These are phyloP conservation scores for Chymomyza amoena DNA, from an alignment of 2,888 invertebrate species.

Conservation along the genomic window DNA sequence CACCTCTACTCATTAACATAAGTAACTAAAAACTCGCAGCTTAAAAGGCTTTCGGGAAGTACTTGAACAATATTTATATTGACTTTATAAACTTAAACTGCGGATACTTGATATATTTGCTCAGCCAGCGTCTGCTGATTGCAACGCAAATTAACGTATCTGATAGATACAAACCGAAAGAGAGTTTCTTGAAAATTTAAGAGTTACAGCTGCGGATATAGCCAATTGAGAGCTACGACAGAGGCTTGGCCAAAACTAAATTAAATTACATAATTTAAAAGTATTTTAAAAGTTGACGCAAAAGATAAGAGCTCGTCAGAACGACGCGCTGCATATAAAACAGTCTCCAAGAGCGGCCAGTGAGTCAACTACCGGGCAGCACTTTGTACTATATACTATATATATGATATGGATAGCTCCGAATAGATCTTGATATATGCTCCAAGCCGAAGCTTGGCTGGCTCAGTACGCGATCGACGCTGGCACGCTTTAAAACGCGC, in stretches of 20 bases:
- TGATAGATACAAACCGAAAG: slow-evolving; percentile 21
- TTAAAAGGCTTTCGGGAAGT: slow-evolving; percentile 47
- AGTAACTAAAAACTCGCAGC: slow-evolving; percentile 12
- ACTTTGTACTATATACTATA: neutral
- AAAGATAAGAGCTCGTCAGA: neutral
- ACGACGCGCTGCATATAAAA: neutral
- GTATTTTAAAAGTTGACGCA: neutral
- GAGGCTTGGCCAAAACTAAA: neutral
- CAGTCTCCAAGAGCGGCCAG: neutral
- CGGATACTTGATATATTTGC: neutral
- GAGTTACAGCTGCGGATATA: slow-evolving; percentile 25
- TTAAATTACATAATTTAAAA: neutral
- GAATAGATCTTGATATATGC: neutral
- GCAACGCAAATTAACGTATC: slow-evolving; percentile 15
- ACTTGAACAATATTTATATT: slow-evolving; percentile 23
- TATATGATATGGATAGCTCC: too few relatives aligned
- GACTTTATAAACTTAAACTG: neutral
- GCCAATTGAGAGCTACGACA: neutral
- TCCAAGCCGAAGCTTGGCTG: neutral
- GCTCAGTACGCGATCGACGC: neutral
- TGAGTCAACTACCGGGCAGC: neutral
- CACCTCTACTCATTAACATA: slow-evolving; percentile 9
- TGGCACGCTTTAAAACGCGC: slow-evolving; percentile 10
- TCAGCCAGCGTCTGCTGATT: slow-evolving; percentile 13
- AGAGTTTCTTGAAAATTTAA: slow-evolving; percentile 26